Base-by-base conservation (phyloP, 2,888 invertebrate species). In the Cephus sareptanus region DNA sequence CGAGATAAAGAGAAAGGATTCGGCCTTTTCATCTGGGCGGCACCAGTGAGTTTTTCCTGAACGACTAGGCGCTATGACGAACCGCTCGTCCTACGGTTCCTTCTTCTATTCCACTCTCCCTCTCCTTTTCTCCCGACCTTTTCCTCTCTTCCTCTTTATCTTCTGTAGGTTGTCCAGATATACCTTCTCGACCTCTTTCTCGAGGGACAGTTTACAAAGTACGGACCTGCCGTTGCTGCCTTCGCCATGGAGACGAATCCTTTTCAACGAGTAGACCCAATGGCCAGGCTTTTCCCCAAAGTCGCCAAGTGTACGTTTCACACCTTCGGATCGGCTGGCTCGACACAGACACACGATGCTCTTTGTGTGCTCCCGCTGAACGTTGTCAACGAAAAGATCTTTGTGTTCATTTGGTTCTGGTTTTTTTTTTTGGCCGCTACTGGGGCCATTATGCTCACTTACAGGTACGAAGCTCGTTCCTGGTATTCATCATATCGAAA, bases 331-430 rank as follows among this genome's bases (percentile, higher is more conserved):
- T 93, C 94, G 0, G 93, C 94, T 0, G 95, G 95, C 4, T 90
- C 92, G 6, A 82, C 93, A 1, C 93, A 95, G 85, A 87, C 90
- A 0, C 92, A 92, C 81, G 95, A 96, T 86, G 93, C 94, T 0
- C 92, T 96, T 0, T 97, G 97, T 85, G 93, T 96, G n/a, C 92
- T 97, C 23, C 95, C 96, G 0, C 87, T 96, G 12, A 97, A 97
- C 87, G 94, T 96, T 82, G 93, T 97, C 73, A 96, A 97, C 87
- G 96, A 96, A 87, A 97, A 96, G 89, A 94, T 96, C 82, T 96
- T 95, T 86, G 92, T 95, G 1, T 93, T 96, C 75, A 90, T 96
- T 1, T 96, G 96, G 95, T 94, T 95, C 88, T 96, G 97, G 95
- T 93, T 96, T 23, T 92, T 95, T 34, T 89, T 95, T 73, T 92